Evolutionary conservation across 2,113 vertebrate species (phyloP).

Genomic region (Scartelaos histophorus): DNA sequence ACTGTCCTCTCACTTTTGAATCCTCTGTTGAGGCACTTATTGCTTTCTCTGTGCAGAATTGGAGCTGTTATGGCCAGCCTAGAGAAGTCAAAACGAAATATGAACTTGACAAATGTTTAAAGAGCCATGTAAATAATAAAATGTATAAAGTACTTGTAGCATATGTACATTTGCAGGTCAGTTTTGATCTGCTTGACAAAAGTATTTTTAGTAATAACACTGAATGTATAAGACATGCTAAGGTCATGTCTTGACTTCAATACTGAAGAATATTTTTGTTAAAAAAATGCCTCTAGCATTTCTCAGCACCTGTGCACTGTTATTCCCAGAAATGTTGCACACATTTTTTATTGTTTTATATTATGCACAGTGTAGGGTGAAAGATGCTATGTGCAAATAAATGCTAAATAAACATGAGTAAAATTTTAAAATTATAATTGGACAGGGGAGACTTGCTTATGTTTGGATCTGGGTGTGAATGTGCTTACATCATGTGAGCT

Average conservation of each 20-base stretch:
- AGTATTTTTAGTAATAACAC: conserved; percentile 97
- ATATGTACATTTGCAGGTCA: conserved; percentile 93
- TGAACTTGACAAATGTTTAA: conserved; percentile 58
- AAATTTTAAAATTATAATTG: conserved; percentile 37
- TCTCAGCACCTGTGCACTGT: conserved; percentile 79
- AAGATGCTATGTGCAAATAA: conserved; percentile 64
- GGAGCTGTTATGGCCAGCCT: conserved; percentile 68
- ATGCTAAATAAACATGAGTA: conserved; percentile 28
- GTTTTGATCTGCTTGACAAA: conserved; percentile 83
- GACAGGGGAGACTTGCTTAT: conserved; percentile 62
- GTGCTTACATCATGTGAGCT: conserved; percentile 30
- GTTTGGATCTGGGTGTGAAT: conserved; percentile 48
- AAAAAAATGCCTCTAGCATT: conserved; percentile 70
- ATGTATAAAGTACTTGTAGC: conserved; percentile 92
- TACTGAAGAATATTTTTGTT: conserved; percentile 84
- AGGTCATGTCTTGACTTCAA: conserved; percentile 81
- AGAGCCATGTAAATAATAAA: conserved; percentile 95
- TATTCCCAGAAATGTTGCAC: conserved; percentile 79
- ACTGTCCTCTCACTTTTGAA: conserved; percentile 59
- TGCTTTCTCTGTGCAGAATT: conserved; percentile 68
- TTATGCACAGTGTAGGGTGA: conserved; percentile 77
- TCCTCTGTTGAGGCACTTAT: conserved; percentile 44
- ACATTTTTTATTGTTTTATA: conserved; percentile 77
- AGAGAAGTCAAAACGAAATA: conserved; percentile 71
- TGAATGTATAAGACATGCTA: conserved; percentile 89